Conservation (phyloP, 1,140 invertebrate species). For the Zaprionus vittiger region DNA sequence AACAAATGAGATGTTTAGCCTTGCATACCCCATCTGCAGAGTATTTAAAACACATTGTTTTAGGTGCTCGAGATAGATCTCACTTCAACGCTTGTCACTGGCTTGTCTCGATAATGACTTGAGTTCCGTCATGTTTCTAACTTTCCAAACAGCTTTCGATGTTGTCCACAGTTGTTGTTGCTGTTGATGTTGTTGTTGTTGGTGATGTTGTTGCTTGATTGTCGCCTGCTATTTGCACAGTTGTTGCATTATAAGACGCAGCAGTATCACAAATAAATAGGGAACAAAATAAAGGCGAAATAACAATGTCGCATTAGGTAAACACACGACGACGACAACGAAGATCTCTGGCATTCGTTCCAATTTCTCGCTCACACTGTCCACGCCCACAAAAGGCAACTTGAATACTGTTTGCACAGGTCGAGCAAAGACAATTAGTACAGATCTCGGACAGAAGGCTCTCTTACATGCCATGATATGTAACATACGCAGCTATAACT, state of each 20-base stretch:
- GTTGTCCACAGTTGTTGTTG: conserved; percentile 23
- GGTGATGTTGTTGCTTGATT: conserved; percentile 29
- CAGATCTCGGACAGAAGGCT: conserved; percentile 54
- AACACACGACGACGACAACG: conserved; percentile 45
- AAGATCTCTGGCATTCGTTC: conserved; percentile 64
- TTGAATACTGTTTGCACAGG: conserved; percentile 71
- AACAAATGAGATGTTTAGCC: neutral
- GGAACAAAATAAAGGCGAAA: conserved; percentile 58
- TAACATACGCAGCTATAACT: neutral
- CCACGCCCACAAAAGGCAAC: conserved; percentile 42
- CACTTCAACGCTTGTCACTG: conserved; percentile 12
- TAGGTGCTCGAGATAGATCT: conserved; percentile 44
- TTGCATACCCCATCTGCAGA: conserved; percentile 18
- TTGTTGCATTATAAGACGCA: conserved; percentile 70
- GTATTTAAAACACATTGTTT: conserved; percentile 16
- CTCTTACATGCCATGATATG: neutral
- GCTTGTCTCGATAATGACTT: conserved; percentile 53
- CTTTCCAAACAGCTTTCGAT: conserved; percentile 76
- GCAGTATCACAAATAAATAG: conserved; percentile 74
- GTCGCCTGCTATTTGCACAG: conserved; percentile 80
- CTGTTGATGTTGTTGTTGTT: conserved; percentile 18
- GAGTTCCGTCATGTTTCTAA: conserved; percentile 65
- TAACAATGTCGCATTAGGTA: conserved; percentile 77
- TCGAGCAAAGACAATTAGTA: conserved; percentile 65
- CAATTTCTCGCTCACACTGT: conserved; percentile 59